phyloP scores from a whole-genome alignment of 2,888 invertebrate genomes.

The Napeogenes inachia region DNA sequence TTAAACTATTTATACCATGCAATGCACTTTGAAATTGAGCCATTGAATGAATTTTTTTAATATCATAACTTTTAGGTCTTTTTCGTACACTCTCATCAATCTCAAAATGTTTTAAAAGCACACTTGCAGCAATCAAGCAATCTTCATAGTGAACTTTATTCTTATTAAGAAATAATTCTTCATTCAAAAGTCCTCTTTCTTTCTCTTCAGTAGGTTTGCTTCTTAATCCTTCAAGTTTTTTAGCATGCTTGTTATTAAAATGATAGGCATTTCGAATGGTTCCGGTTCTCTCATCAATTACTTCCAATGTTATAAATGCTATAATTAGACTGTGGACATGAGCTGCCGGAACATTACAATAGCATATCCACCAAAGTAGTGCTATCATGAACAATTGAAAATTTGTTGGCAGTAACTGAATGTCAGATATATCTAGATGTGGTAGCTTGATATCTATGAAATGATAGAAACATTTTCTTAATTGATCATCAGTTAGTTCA shows the following conservation, averaged over 20 bases:
- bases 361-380: conserved; percentile 78
- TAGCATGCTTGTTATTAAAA: conserved; percentile 67
- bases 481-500: conserved; percentile 47
- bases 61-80: conserved; percentile 76
- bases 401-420: conserved; percentile 71
- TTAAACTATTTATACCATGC: conserved; percentile 78
- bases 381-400: conserved; percentile 79
- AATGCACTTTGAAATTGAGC: conserved; percentile 82
- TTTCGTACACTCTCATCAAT: conserved; percentile 73
- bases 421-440: conserved; percentile 44
- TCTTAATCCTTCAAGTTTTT: conserved; percentile 54
- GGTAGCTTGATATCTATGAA: conserved; percentile 67
- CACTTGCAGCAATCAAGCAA: conserved; percentile 76
- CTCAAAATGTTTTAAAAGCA: conserved; percentile 78
- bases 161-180: conserved; percentile 61
- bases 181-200: conserved; percentile 30
- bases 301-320: conserved; percentile 75
- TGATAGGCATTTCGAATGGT: conserved; percentile 66
- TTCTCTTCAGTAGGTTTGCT: conserved; percentile 29
- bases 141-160: conserved; percentile 75
- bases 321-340: conserved; percentile 79
- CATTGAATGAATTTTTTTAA: conserved; percentile 78
- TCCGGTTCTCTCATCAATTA: conserved; percentile 78
- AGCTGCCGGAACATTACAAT: conserved; percentile 57
- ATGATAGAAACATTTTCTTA: conserved; percentile 60